Percentiles rank a stretch among this genome's conserved stretches.
These are phyloP conservation scores for Nasua narica DNA, from an alignment of 2,797 vertebrate genomes.

Conservation along the genomic window DNA sequence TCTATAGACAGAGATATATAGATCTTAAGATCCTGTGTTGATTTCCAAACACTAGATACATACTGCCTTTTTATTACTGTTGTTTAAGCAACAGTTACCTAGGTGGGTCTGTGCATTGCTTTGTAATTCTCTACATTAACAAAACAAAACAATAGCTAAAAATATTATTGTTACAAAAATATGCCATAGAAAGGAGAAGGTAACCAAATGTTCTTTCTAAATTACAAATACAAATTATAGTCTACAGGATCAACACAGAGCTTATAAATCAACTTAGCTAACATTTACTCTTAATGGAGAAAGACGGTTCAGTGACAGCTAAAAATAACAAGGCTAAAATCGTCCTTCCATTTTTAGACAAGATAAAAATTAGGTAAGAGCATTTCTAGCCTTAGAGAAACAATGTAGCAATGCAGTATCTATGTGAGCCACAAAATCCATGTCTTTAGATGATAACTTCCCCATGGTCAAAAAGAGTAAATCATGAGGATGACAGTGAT, in stretches of 20 bases:
- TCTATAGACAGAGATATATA: not conserved
- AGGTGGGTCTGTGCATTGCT: not conserved
- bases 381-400: constrained; percentile 33
- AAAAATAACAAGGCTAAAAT: not conserved
- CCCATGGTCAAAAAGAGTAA: not conserved
- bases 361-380: constrained; percentile 32
- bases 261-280: not conserved
- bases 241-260: not conserved
- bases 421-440: not conserved
- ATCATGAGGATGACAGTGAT: not conserved
- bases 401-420: not conserved
- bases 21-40: not conserved
- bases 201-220: not conserved
- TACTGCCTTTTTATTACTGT: not conserved
- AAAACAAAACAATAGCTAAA: constrained; percentile 16
- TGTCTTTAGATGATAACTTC: not conserved
- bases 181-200: not conserved
- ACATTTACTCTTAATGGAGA: not conserved
- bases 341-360: constrained; percentile 33
- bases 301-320: not conserved
- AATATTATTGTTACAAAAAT: constrained; percentile 5
- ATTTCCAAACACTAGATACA: not conserved
- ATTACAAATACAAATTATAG: not conserved
- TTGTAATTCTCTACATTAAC: not conserved
- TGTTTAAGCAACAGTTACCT: not conserved